Evolutionary conservation across 2,113 vertebrate species (phyloP), one percentile per base, ranked within the genome.

Genomic region (Fukomys damarensis): DNA sequence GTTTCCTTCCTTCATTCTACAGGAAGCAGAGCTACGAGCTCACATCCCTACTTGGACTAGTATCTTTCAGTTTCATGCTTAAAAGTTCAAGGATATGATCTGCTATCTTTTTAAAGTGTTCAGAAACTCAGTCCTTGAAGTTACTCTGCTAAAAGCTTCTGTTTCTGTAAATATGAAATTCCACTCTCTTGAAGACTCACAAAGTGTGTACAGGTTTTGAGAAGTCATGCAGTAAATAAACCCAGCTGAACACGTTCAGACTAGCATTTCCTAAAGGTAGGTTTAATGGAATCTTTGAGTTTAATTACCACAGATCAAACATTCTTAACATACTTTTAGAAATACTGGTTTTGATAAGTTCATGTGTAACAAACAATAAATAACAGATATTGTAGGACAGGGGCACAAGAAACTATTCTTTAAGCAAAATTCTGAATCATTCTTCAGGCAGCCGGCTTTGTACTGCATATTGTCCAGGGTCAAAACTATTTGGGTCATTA

Each of bases 251-350:
- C 16, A 59, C 4, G 7, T 52, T 96, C 46, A 82, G 38, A 46
- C 43, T 52, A 92, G 79, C 54, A 92, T 52, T 80, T 92, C 68
- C 38, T 56, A 65, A 70, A 79, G 82, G 13, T 63, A 0, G 32
- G 90, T 43, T 92, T 96, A 81, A 87, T 13, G 56, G 28, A 91
- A 65, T 88, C 87, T 92, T 38, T 52, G 56, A 65, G 74, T 19
- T 61, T n/a, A 82, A 68, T 89, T 89, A 86, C n/a, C 83, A 89
- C 41, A 91, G 28, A 92, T 12, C 32, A 85, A 76, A 72, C 17
- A n/a, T 89, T 96, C 80, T 95, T 96, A 89, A 77, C 16, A 65
- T 32, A 46, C 17, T 61, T 81, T 92, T 49, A 43, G 43, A 88
- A 94, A 96, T 68, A 94, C 0, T 74, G 70, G 61, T 32, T 68